phyloP scores from a whole-genome alignment of 2,888 invertebrate species.

The Deroplatys truncata region DNA sequence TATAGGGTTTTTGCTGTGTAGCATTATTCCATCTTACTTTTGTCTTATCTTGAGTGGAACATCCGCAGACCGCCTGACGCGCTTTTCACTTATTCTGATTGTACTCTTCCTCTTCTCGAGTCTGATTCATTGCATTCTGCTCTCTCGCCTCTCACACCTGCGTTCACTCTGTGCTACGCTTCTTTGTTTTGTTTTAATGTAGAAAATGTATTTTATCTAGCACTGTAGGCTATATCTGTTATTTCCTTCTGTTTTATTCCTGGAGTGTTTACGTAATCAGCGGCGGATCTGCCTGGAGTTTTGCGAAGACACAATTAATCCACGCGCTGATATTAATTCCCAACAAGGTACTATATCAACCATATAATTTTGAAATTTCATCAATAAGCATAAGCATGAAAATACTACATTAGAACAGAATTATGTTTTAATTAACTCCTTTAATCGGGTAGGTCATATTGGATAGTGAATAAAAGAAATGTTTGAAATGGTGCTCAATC shows the following conservation, averaged over 20 bases:
- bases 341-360: too few relatives aligned
- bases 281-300: neutral
- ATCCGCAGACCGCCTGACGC: neutral
- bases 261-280: neutral
- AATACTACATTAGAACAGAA: too few relatives aligned
- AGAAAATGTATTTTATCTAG: neutral
- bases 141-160: neutral
- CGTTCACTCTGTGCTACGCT: neutral
- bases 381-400: too few relatives aligned
- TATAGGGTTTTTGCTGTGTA: neutral
- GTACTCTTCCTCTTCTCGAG: neutral
- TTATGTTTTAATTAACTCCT: too few relatives aligned
- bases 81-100: neutral
- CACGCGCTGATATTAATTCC: too few relatives aligned
- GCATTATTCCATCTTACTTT: neutral
- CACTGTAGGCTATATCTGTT: neutral
- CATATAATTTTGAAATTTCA: too few relatives aligned
- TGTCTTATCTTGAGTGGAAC: neutral
- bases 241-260: neutral
- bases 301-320: too few relatives aligned
- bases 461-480: too few relatives aligned
- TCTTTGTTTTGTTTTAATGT: neutral
- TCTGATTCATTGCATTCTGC: neutral
- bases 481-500: too few relatives aligned
- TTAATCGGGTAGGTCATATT: too few relatives aligned